A percentile compares a stretch with the other conserved stretches of the same genome.
phyloP scores from a whole-genome alignment of 2,888 invertebrate species.

The Stegana nigrithorax region DNA sequence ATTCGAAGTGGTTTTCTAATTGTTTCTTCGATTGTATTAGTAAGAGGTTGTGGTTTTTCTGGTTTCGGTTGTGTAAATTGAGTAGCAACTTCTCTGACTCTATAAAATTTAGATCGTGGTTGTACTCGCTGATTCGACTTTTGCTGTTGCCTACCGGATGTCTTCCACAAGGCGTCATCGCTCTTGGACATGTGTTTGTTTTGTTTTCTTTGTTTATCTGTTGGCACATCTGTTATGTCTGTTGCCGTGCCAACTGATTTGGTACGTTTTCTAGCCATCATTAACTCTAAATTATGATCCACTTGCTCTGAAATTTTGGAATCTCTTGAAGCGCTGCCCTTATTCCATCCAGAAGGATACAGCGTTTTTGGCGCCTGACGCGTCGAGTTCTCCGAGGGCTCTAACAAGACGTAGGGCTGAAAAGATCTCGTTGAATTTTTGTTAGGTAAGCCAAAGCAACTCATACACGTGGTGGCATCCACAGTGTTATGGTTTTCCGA shows the following conservation, averaged over 20 bases:
- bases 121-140: not conserved
- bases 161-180: not conserved
- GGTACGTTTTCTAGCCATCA: not conserved
- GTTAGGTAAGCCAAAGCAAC: too few species aligned
- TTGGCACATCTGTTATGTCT: not conserved
- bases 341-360: constrained; percentile 7
- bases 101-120: too few species aligned
- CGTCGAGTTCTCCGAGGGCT: not conserved
- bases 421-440: too few species aligned
- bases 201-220: not conserved
- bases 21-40: not conserved
- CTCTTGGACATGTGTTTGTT: not conserved
- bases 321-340: not conserved
- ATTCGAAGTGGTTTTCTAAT: not conserved
- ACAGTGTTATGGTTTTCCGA: not conserved
- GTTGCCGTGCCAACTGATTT: not conserved
- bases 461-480: constrained; percentile 1
- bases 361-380: not conserved
- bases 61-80: too few species aligned
- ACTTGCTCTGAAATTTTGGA: not conserved
- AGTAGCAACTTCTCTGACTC: too few species aligned
- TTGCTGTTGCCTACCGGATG: not conserved
- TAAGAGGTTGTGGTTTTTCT: not conserved
- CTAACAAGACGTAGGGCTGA: not conserved
- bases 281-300: not conserved